Percentiles rank a stretch among this genome's conserved stretches.
These are phyloP conservation scores for Thysanoteuthis rhombus DNA, from an alignment of 2,888 invertebrate genomes.

Conservation along the genomic window DNA sequence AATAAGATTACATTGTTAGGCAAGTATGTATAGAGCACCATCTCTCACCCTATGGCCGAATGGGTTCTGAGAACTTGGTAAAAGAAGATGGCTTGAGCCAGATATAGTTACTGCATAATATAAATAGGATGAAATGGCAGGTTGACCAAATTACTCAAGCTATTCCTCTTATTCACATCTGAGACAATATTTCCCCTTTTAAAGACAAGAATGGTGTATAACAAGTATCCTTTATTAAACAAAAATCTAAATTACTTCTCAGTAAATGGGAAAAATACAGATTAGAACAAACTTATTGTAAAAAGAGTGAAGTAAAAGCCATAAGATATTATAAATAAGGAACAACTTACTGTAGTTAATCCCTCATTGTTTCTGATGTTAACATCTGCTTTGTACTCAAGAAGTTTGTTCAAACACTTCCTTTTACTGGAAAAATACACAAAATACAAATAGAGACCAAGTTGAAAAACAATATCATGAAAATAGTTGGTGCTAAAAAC, in stretches of 20 bases:
- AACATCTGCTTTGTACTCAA: conserved; percentile 62
- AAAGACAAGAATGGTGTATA: too few species aligned
- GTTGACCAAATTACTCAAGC: too few species aligned
- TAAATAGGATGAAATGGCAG: too few species aligned
- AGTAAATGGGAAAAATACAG: too few species aligned
- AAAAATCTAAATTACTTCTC: too few species aligned
- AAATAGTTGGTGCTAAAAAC: too few species aligned
- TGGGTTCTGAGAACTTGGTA: background rate
- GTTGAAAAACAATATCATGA: background rate
- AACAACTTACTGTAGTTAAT: conserved; percentile 56
- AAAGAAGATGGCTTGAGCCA: background rate
- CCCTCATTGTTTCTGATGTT: conserved; percentile 65
- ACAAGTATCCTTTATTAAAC: too few species aligned
- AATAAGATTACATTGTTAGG: background rate
- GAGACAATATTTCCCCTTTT: too few species aligned
- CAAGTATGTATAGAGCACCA: background rate
- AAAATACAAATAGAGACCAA: background rate
- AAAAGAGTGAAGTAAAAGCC: too few species aligned
- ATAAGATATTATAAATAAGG: background rate
- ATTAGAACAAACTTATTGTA: too few species aligned
- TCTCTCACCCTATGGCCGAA: background rate
- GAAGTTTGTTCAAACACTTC: conserved; percentile 61
- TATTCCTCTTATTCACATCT: too few species aligned
- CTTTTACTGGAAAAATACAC: conserved; percentile 53
- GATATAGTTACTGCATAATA: too few species aligned